phyloP scores from a whole-genome alignment of 2,888 invertebrate genomes.

The Agonopterix arenella region DNA sequence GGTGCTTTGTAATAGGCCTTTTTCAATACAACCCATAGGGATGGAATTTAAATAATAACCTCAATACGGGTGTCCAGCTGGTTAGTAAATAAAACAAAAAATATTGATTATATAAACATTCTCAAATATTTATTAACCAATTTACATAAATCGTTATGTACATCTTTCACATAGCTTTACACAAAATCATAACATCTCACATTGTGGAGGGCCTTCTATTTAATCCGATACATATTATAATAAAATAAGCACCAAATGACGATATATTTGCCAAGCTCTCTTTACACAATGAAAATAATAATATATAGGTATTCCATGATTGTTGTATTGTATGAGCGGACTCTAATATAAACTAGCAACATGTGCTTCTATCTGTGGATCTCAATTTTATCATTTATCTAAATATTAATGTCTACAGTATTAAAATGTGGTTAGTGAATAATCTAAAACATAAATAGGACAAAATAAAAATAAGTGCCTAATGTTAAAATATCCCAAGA shows the following conservation, averaged over 20 bases:
- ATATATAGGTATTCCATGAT: slow-evolving; percentile 12
- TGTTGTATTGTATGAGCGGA: not conserved
- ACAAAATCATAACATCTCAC: slow-evolving; percentile 69
- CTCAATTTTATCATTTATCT: slow-evolving; percentile 22
- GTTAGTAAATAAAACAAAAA: slow-evolving; percentile 10
- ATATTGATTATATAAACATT: slow-evolving; percentile 75
- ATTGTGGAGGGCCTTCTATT: slow-evolving; percentile 73
- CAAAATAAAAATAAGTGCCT: slow-evolving; percentile 36
- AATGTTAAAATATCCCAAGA: slow-evolving; percentile 43
- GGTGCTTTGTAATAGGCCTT: no score
- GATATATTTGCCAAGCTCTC: slow-evolving; percentile 69
- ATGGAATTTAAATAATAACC: no score
- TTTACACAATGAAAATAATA: slow-evolving; percentile 46
- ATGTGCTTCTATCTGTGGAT: not conserved
- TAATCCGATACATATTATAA: slow-evolving; percentile 50
- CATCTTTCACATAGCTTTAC: slow-evolving; percentile 72
- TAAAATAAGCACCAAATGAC: slow-evolving; percentile 72
- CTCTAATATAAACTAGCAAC: not conserved
- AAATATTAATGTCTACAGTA: slow-evolving; percentile 28
- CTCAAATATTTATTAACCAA: slow-evolving; percentile 77
- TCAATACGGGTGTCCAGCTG: not conserved
- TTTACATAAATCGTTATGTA: slow-evolving; percentile 76
- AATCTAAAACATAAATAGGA: slow-evolving; percentile 54
- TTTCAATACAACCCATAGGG: no score
- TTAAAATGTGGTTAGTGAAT: slow-evolving; percentile 49